Conservation (phyloP, 2,888 invertebrate species). For the Euspilapteryx auroguttella region DNA sequence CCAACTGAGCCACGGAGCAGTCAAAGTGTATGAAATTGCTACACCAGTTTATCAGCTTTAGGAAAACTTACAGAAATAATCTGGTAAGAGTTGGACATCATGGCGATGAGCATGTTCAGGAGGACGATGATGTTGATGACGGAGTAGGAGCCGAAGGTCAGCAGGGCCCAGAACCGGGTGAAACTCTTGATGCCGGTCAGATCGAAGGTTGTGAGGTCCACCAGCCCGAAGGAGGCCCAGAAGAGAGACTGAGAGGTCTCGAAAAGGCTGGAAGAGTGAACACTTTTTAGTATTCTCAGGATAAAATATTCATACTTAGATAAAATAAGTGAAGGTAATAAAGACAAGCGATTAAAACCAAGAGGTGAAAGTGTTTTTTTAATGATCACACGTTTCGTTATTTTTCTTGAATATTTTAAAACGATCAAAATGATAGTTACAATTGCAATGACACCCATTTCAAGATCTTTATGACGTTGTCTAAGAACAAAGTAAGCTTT, state of each 20-base stretch:
- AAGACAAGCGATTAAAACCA: too few relatives aligned
- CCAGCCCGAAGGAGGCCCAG: slow-evolving; percentile 97
- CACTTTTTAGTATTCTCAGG: too few relatives aligned
- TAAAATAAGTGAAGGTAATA: too few relatives aligned
- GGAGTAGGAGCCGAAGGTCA: slow-evolving; percentile 97
- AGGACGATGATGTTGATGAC: slow-evolving; percentile 96
- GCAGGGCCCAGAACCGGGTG: slow-evolving; percentile 93
- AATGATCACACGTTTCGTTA: too few relatives aligned
- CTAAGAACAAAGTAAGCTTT: too few relatives aligned
- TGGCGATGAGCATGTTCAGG: slow-evolving; percentile 96
- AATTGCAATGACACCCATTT: too few relatives aligned
- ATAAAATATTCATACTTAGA: too few relatives aligned
- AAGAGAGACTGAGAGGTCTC: slow-evolving; percentile 97
- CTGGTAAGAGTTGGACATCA: slow-evolving; percentile 99
- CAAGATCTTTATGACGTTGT: too few relatives aligned
- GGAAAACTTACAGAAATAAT: slow-evolving; percentile 83
- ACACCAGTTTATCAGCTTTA: background rate
- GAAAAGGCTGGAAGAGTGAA: slow-evolving; percentile 81
- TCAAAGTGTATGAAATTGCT: background rate
- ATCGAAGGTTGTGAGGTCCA: slow-evolving; percentile 93
- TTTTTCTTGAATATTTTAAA: too few relatives aligned
- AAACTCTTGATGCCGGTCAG: slow-evolving; percentile 93
- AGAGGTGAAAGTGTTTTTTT: background rate
- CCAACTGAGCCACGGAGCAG: background rate
- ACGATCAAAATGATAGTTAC: too few relatives aligned